Base-by-base conservation (phyloP, 2,888 invertebrate species). In the Xanthostigma xanthostigma region DNA sequence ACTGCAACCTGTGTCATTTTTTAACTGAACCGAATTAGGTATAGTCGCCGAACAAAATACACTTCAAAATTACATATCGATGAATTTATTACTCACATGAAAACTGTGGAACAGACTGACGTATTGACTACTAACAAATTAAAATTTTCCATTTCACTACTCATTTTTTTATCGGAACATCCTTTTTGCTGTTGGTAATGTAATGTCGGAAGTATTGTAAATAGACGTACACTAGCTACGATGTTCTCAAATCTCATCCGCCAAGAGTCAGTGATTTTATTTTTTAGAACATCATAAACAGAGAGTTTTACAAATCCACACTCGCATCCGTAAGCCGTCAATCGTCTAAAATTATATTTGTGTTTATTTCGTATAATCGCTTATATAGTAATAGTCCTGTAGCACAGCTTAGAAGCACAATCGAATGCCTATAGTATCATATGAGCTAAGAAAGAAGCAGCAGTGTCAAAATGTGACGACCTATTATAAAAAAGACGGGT, bases 301-400 rank as follows among this genome's bases (percentile, higher is more conserved):
- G 70, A 62, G n/a, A 79, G 58, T 57, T 69, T 68, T 2, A 79
- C 65, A 50, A 71, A 65, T 6, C 81, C 81, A 65, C 74, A 75
- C 64, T 79, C 77, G 57, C 76, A 76, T 9, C 76, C 78, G 54
- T 74, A 66, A 14, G 71, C 74, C 13, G 76, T 74, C 45, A 79
- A 52, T 57, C 79, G 63, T 57, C 75, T 75, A 53, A 50, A 65
- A 57, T 36, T 41, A 40, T 12, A 27, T 37, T 36, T 14, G 13
- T 13, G 5, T 27, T n/a, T n/a, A n/a, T n/a, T n/a, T n/a, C n/a
- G n/a, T n/a, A n/a, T n/a, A n/a, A n/a, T n/a, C n/a, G n/a, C n/a
- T n/a, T n/a, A n/a, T n/a, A n/a, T n/a, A n/a, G n/a, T n/a, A n/a
- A n/a, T n/a, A n/a, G n/a, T n/a, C n/a, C n/a, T n/a, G n/a, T n/a